Evolutionary conservation across 2,113 vertebrate species (phyloP).

Genomic region (Acanthisitta chloris): DNA sequence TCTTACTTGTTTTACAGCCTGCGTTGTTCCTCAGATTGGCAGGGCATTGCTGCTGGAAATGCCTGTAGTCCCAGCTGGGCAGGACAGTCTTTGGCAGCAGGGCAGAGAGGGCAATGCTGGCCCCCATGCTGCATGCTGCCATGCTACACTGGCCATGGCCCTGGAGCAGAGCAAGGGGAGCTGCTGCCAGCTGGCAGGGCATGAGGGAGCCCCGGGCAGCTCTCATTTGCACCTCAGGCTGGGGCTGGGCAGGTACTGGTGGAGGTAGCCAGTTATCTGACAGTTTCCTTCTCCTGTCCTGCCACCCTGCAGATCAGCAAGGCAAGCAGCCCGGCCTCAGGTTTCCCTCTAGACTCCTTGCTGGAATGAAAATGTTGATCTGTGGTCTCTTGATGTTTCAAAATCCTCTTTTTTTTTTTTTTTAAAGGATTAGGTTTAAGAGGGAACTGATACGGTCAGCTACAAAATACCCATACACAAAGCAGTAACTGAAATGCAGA

Average conservation of each 20-base stretch:
- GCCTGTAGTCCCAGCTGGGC: neutral
- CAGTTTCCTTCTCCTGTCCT: neutral
- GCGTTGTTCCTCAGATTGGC: rapidly evolving
- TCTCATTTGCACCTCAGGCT: neutral
- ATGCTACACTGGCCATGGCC: neutral
- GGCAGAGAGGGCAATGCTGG: neutral
- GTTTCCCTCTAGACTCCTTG: neutral
- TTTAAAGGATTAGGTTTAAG: neutral
- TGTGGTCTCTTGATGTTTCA: neutral
- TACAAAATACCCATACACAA: neutral
- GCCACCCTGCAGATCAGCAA: neutral
- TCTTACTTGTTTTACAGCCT: neutral
- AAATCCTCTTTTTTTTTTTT: neutral
- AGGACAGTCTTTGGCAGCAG: too few relatives aligned
- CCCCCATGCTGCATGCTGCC: rapidly evolving
- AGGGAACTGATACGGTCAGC: neutral
- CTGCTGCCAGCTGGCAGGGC: neutral
- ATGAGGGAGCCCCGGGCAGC: neutral
- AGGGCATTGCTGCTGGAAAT: neutral
- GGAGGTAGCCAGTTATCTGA: neutral
- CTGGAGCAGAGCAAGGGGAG: rapidly evolving
- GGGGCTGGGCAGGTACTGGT: neutral
- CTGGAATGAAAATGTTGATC: neutral
- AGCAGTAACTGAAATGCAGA: neutral
- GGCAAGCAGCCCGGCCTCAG: neutral